Conservation (phyloP, 2,113 vertebrate genomes). For the Ictidomys tridecemlineatus region DNA sequence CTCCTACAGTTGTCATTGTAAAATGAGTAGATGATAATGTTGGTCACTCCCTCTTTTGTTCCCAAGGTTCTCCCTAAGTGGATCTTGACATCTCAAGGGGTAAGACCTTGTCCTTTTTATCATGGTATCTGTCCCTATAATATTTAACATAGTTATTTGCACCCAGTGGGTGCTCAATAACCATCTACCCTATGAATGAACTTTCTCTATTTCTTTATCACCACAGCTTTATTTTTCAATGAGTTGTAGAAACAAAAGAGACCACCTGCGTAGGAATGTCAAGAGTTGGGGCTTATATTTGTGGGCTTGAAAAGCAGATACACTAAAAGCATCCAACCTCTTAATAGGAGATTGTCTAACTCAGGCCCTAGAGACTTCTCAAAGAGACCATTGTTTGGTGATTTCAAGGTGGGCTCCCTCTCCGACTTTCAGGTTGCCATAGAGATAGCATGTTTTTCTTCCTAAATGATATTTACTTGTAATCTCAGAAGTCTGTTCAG, state of each 20-base stretch:
- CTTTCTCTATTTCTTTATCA: conserved; percentile 20
- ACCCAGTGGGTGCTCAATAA: not conserved
- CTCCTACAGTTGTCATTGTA: not conserved
- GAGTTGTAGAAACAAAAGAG: conserved; percentile 31
- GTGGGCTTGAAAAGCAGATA: conserved; percentile 39
- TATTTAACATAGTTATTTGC: conserved; percentile 46
- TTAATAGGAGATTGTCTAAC: conserved; percentile 78
- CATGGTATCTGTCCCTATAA: not conserved
- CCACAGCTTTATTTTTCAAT: not conserved
- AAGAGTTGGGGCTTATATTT: conserved; percentile 68
- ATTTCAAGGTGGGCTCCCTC: conserved; percentile 85
- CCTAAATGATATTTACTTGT: conserved; percentile 83
- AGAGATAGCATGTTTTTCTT: conserved; percentile 83
- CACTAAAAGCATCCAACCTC: conserved; percentile 73
- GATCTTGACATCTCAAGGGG: not conserved
- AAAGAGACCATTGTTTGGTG: conserved; percentile 85
- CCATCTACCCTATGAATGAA: not conserved
- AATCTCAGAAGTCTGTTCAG: conserved; percentile 79
- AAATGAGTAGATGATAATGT: not conserved
- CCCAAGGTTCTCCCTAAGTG: not conserved
- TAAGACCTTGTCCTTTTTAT: conserved; percentile 37
- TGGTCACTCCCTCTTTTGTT: not conserved
- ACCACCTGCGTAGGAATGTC: conserved; percentile 61
- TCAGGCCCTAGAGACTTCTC: conserved; percentile 70
- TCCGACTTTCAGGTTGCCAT: conserved; percentile 86